Percentiles rank a stretch among this genome's conserved stretches.
These are phyloP conservation scores for Glossophaga mutica DNA, from an alignment of 2,797 vertebrate species.

Conservation along the genomic window DNA sequence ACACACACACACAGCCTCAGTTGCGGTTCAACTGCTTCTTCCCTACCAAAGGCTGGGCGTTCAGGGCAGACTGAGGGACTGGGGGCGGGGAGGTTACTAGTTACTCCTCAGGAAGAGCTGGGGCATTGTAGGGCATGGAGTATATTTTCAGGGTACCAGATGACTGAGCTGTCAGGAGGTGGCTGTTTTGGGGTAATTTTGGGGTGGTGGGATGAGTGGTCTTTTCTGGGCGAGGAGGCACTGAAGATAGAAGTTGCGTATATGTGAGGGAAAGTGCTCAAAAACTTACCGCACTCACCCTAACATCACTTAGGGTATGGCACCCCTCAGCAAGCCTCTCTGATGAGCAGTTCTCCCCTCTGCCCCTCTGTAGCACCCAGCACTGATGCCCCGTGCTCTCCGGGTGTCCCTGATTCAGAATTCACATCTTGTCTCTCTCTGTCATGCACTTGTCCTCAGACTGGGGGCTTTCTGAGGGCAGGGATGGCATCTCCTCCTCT, in stretches of 20 bases:
- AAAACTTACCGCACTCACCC: background rate
- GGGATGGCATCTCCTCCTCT: background rate
- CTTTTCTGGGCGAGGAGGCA: background rate
- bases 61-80: background rate
- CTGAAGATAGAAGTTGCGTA: background rate
- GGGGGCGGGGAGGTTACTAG: background rate
- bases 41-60: background rate
- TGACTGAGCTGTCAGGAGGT: background rate
- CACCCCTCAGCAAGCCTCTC: background rate
- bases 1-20: background rate
- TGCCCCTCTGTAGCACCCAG: background rate
- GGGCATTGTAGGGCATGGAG: background rate
- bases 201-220: background rate
- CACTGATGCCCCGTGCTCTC: background rate
- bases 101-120: background rate
- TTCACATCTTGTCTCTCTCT: background rate
- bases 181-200: background rate
- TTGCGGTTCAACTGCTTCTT: background rate
- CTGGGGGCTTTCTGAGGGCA: background rate
- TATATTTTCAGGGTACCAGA: background rate
- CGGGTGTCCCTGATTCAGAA: background rate
- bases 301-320: background rate
- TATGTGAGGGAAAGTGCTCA: background rate
- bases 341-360: background rate
- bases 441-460: background rate